Percentiles rank a stretch among this genome's conserved stretches.
phyloP scores from a whole-genome alignment of 2,888 invertebrate genomes.

The Caenorhabditis drosophilae region DNA sequence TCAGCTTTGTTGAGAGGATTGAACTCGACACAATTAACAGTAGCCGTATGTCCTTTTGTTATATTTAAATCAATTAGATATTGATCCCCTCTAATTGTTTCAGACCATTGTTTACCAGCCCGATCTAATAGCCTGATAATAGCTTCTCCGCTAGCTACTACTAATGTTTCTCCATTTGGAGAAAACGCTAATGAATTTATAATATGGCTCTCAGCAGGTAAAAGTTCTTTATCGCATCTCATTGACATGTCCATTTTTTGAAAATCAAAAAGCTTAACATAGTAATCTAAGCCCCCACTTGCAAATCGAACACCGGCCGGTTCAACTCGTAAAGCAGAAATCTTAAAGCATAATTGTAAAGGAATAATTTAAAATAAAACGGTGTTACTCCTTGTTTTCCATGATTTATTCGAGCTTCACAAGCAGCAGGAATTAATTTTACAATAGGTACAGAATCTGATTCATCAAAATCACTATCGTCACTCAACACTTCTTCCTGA shows the following conservation, averaged over 20 bases:
- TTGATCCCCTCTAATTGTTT: conserved; percentile 77
- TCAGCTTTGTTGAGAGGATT: conserved; percentile 88
- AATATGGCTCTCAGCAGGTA: conserved; percentile 76
- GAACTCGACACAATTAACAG: conserved; percentile 88
- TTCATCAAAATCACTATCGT: conserved; percentile 67
- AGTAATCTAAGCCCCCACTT: conserved; percentile 89
- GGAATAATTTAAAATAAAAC: neutral
- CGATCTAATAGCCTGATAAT: conserved; percentile 76
- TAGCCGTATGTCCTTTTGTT: conserved; percentile 92
- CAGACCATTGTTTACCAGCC: conserved; percentile 65
- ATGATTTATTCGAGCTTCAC: conserved; percentile 82
- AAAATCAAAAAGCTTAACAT: conserved; percentile 94
- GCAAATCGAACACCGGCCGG: conserved; percentile 89
- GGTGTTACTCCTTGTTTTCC: conserved; percentile 72
- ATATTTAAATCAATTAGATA: conserved; percentile 91
- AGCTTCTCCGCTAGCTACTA: conserved; percentile 87
- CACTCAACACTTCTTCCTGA: conserved; percentile 59
- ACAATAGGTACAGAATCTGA: conserved; percentile 68
- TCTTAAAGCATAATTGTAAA: conserved; percentile 45
- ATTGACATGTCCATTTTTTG: conserved; percentile 86
- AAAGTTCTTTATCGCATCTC: conserved; percentile 74
- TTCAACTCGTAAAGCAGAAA: conserved; percentile 86
- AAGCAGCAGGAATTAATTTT: conserved; percentile 72
- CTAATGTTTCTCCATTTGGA: conserved; percentile 87
- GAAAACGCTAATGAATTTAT: conserved; percentile 89